phyloP scores from a whole-genome alignment of 2,888 invertebrate genomes.

The Eristalis pertinax region DNA sequence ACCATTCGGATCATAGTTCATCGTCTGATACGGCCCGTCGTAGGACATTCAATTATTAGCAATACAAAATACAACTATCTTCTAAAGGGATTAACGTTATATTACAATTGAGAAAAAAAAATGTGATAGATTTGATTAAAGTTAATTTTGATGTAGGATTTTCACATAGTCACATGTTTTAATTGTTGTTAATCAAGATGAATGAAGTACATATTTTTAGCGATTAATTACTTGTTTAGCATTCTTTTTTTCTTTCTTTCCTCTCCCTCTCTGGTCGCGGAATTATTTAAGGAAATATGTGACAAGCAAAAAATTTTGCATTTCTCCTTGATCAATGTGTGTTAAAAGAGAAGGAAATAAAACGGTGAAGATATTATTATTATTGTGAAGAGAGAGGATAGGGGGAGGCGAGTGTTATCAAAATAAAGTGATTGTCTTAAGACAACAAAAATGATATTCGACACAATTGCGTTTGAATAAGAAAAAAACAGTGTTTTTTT shows the following conservation, averaged over 20 bases:
- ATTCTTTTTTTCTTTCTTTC: constrained; percentile 6
- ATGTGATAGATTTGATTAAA: constrained; percentile 17
- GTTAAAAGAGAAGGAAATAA: constrained; percentile 29
- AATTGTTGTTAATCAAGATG: constrained; percentile 64
- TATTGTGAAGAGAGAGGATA: constrained; percentile 30
- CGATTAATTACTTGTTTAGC: constrained; percentile 34
- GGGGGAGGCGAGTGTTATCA: background rate
- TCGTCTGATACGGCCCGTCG: background rate
- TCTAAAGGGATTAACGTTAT: constrained; percentile 20
- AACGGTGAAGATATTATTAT: constrained; percentile 15
- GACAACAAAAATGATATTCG: constrained; percentile 6
- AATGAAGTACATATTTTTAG: constrained; percentile 54
- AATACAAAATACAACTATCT: constrained; percentile 22
- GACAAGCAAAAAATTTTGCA: constrained; percentile 19
- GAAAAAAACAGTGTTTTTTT: constrained; percentile 48
- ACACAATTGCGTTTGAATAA: constrained; percentile 8
- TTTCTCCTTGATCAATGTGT: constrained; percentile 38
- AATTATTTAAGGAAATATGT: constrained; percentile 2
- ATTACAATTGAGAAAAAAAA: background rate
- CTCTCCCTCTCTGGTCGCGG: background rate
- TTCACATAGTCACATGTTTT: constrained; percentile 21
- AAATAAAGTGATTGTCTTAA: background rate
- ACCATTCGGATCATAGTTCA: background rate
- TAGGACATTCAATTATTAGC: background rate
- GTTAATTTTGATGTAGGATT: constrained; percentile 28